These are phyloP conservation scores for Perizoma flavofasciatum DNA, from an alignment of 2,888 invertebrate genomes.

Conservation along the genomic window DNA sequence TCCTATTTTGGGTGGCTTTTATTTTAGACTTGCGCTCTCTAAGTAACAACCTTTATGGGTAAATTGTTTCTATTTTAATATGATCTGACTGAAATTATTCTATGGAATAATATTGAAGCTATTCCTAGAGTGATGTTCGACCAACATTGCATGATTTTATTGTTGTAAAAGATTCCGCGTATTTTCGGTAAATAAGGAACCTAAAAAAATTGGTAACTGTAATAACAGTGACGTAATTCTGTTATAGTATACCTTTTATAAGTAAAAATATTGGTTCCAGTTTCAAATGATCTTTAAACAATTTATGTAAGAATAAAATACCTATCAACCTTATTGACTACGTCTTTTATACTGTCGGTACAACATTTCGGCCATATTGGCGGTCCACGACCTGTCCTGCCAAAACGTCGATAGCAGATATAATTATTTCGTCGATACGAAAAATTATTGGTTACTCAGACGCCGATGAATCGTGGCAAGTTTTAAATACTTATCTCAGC, in stretches of 20 bases:
- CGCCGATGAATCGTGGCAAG: constrained; percentile 60
- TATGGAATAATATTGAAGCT: no score
- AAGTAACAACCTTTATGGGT: background rate
- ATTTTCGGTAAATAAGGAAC: no score
- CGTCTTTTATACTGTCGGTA: constrained; percentile 56
- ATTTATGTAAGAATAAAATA: background rate
- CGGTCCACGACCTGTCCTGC: constrained; percentile 65
- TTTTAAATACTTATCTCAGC: constrained; percentile 71
- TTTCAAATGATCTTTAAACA: background rate
- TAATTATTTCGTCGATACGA: constrained; percentile 76
- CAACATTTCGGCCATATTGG: constrained; percentile 63
- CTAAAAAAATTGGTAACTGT: background rate
- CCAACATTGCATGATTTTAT: no score
- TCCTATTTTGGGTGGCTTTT: constrained; percentile 11
- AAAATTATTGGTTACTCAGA: constrained; percentile 70
- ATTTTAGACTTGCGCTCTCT: constrained; percentile 4
- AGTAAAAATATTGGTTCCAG: background rate
- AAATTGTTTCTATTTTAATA: background rate
- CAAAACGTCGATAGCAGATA: constrained; percentile 73
- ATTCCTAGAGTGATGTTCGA: no score
- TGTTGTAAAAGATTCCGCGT: no score
- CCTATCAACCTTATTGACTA: background rate
- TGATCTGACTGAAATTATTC: no score
- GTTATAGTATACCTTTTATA: background rate
- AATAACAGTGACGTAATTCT: no score